Base-by-base conservation (phyloP, 2,888 invertebrate species). In the Apodemia duryi region DNA sequence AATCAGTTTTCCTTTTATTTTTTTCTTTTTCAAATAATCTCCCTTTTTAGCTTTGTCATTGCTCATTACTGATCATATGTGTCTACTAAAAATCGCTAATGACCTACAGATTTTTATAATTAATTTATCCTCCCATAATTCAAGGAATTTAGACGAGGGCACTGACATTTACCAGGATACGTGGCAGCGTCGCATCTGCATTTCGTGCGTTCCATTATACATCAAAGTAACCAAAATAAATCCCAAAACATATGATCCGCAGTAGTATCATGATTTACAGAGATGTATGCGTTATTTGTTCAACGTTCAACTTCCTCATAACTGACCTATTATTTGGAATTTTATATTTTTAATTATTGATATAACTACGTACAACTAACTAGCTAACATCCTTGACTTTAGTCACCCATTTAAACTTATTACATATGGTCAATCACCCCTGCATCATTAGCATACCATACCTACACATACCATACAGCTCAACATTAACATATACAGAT, bases 111-210 rank as follows among this genome's bases (percentile, higher is more conserved):
- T 46, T 46, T 46, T 46, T 46, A 46, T 46, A 46, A 9, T 11
- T 46, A 46, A 46, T 46, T 46, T 5, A 46, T 13, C 49, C 7
- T 6, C 13, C 46, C 5, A 10, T 57, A 6, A 57, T 35, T 63
- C 35, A 69, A 69, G 73, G 72, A 69, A 63, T 63, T 46, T 49
- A 46, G 63, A 28, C 38, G 70, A 73, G 77, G 78, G 78, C 83
- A 84, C 82, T 88, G 87, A 87, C 88, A 88, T 88, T 88, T 86
- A 46, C 29, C 46, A 46, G 62, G 63, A 46, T 46, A 29, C 62
- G 82, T 83, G 82, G 82, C 81, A 85, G 82, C 80, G 78, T 79
- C 79, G 78, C 79, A 80, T 77, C 77, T 75, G 73, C 73, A 65
- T 77, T 74, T 72, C 72, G 38, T 65, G 77, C 85, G 85, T 86